A percentile compares a stretch with the other conserved stretches of the same genome.
Evolutionary conservation across 1,140 invertebrate species (phyloP).

Genomic region (Neotoxoptera formosana): DNA sequence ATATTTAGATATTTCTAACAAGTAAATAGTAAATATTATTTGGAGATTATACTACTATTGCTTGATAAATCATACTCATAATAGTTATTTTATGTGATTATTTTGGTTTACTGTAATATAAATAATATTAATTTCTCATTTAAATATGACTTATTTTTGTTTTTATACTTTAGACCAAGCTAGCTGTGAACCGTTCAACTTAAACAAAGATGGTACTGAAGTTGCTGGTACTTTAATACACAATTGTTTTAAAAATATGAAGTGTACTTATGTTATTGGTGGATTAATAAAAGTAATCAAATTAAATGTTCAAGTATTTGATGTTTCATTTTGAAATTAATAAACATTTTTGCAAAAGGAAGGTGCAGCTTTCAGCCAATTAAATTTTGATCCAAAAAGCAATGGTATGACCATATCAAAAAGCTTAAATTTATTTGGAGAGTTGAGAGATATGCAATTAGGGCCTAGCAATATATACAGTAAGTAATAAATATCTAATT

Average conservation of each 20-base stretch:
- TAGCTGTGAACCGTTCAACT: slow-evolving; percentile 41
- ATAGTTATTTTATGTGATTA: not conserved
- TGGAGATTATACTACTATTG: not conserved
- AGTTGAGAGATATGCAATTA: slow-evolving; percentile 17
- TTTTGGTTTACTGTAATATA: not conserved
- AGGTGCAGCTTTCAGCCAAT: slow-evolving; percentile 32
- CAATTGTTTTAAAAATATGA: slow-evolving; percentile 43
- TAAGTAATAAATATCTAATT: not conserved
- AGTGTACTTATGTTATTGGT: slow-evolving; percentile 51
- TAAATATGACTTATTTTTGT: not conserved
- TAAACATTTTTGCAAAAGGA: not conserved
- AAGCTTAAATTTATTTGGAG: slow-evolving; percentile 54
- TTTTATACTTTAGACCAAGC: slow-evolving; percentile 27
- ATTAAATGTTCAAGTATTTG: not conserved
- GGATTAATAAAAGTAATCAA: slow-evolving; percentile 44
- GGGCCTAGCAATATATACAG: not conserved
- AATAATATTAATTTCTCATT: not conserved
- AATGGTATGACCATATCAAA: slow-evolving; percentile 47
- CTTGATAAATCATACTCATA: not conserved
- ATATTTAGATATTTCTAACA: not conserved
- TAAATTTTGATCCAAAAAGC: slow-evolving; percentile 53
- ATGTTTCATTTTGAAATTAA: not conserved
- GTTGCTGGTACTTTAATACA: slow-evolving; percentile 50
- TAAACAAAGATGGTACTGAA: slow-evolving; percentile 50
- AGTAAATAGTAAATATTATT: not conserved